Evolutionary conservation across 2,797 vertebrate genomes (phyloP).

Genomic region (Arrhamphus sclerolepis): DNA sequence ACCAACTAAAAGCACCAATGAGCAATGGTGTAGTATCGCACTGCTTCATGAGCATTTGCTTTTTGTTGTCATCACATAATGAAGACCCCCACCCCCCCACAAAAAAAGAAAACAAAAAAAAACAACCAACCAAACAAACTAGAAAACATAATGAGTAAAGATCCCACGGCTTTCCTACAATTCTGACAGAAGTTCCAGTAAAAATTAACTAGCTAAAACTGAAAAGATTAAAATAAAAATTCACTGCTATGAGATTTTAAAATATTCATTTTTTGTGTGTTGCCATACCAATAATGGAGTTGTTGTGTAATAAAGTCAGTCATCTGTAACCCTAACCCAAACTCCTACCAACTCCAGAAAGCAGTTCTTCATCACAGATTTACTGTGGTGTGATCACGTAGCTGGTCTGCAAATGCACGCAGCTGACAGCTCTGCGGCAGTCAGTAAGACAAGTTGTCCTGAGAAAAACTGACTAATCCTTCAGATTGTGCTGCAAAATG

Average conservation of each 20-base stretch:
- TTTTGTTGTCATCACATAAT: constrained; percentile 4
- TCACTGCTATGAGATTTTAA: too few relatives aligned
- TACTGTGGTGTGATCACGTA: constrained; percentile 4
- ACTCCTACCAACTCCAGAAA: background rate
- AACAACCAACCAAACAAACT: background rate
- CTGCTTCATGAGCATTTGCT: constrained; percentile 5
- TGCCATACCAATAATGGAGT: too few relatives aligned
- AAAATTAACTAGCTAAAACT: too few relatives aligned
- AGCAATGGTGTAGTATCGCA: too few relatives aligned
- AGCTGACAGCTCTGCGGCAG: constrained; percentile 26
- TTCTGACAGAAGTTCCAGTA: too few relatives aligned
- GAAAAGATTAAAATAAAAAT: too few relatives aligned
- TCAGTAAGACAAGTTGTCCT: constrained; percentile 33
- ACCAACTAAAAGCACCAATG: too few relatives aligned
- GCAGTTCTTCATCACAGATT: constrained; percentile 17
- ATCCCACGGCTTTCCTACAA: too few relatives aligned
- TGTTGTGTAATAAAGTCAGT: background rate
- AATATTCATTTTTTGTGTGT: too few relatives aligned
- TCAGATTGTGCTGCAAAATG: constrained; percentile 33
- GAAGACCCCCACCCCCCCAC: too few relatives aligned
- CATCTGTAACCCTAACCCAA: too few relatives aligned
- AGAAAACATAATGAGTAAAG: background rate
- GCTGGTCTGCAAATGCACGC: constrained; percentile 43
- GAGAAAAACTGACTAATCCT: constrained; percentile 46
- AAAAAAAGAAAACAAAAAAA: too few relatives aligned